phyloP scores from a whole-genome alignment of 2,113 vertebrate genomes.

The Sterrhoptilus dennistouni region DNA sequence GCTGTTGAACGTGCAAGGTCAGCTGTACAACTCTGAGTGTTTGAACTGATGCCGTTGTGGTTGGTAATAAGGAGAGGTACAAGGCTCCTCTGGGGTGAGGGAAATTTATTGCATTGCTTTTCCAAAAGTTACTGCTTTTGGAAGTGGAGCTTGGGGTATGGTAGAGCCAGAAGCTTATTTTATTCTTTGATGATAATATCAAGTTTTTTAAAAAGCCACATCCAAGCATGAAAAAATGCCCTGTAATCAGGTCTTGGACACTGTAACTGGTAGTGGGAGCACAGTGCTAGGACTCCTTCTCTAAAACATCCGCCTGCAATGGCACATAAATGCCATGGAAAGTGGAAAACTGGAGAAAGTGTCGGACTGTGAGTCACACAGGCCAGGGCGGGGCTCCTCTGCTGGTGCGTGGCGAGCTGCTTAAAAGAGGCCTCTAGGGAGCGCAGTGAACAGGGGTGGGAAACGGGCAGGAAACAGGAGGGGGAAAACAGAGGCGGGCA shows the following conservation, averaged over 20 bases:
- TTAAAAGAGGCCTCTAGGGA: too few relatives aligned
- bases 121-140: neutral
- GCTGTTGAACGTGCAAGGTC: neutral
- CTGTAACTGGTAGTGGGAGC: neutral
- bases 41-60: neutral
- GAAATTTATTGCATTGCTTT: neutral
- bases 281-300: neutral
- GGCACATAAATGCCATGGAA: neutral
- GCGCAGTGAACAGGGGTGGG: too few relatives aligned
- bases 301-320: neutral
- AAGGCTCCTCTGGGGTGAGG: neutral
- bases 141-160: neutral
- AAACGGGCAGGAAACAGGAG: too few relatives aligned
- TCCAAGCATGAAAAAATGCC: neutral
- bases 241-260: neutral
- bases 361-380: neutral
- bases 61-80: neutral
- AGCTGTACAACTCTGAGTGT: neutral
- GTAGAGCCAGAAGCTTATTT: neutral
- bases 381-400: too few relatives aligned
- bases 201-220: neutral
- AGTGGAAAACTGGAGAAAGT: neutral
- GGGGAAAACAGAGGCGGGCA: too few relatives aligned
- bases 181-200: neutral
- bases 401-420: too few relatives aligned